These are phyloP conservation scores for Scolopax mira DNA, from an alignment of 2,113 vertebrate genomes.

Conservation along the genomic window DNA sequence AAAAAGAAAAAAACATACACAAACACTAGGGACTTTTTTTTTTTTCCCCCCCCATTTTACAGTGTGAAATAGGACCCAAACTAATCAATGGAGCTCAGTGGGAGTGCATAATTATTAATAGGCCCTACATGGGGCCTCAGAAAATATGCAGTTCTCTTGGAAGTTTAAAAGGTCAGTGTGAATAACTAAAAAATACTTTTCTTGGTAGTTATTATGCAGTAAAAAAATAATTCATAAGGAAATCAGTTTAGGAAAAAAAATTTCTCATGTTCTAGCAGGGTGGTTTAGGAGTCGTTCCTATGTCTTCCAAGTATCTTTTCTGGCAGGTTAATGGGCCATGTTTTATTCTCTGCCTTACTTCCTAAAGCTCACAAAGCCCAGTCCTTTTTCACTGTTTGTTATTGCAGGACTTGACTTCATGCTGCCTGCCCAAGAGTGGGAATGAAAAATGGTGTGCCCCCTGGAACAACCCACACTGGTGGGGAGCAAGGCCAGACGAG, in stretches of 20 bases:
- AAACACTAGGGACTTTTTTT: constrained; percentile 49
- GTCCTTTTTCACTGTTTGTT: constrained; percentile 17
- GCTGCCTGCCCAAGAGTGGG: not conserved
- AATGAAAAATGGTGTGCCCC: not conserved
- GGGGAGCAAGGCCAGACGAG: not conserved
- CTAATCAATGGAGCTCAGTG: constrained; percentile 71
- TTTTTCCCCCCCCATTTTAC: constrained; percentile 56
- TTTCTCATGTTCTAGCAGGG: constrained; percentile 22
- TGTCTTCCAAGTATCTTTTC: constrained; percentile 54
- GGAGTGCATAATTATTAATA: constrained; percentile 79
- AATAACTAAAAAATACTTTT: constrained; percentile 78
- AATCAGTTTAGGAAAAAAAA: constrained; percentile 54
- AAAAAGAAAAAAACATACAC: constrained; percentile 44
- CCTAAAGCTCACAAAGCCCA: constrained; percentile 29
- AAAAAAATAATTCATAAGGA: constrained; percentile 66
- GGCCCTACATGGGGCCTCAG: constrained; percentile 71
- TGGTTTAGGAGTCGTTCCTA: constrained; percentile 18
- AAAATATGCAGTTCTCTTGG: constrained; percentile 72
- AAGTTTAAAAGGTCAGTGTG: constrained; percentile 78
- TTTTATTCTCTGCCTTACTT: constrained; percentile 51
- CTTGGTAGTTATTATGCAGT: constrained; percentile 67
- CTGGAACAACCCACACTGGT: not conserved
- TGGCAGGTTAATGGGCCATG: constrained; percentile 47
- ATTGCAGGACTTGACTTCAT: not conserved
- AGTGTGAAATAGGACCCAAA: constrained; percentile 70